Percentiles rank a stretch among this genome's conserved stretches.
Conservation (phyloP, 1,140 invertebrate species). For the Drosophila orena region DNA sequence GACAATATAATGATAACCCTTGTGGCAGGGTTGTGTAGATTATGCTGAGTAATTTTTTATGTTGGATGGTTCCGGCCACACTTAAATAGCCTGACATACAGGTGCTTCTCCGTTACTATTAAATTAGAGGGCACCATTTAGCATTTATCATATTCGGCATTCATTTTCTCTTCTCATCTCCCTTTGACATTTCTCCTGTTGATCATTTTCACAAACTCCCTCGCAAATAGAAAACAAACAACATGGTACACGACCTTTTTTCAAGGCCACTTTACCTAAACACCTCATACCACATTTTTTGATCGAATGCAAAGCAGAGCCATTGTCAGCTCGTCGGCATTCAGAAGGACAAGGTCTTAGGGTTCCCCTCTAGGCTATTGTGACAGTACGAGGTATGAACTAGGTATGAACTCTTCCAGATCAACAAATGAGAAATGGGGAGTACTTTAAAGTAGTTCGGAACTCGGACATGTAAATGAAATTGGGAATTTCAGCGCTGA, state of each 20-base stretch:
- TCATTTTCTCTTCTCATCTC: neutral
- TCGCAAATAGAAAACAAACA: neutral
- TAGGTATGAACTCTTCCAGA: constrained; percentile 52
- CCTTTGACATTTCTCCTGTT: constrained; percentile 12
- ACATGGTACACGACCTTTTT: constrained; percentile 9
- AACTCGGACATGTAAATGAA: constrained; percentile 25
- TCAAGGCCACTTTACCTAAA: constrained; percentile 43
- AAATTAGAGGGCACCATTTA: neutral
- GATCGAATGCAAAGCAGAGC: constrained; percentile 20
- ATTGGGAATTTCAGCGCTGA: constrained; percentile 19
- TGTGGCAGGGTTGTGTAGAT: constrained; percentile 49
- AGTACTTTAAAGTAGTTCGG: constrained; percentile 3
- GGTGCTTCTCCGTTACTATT: constrained; percentile 36
- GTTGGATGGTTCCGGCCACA: constrained; percentile 45
- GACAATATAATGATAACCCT: constrained; percentile 73
- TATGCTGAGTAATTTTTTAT: constrained; percentile 59
- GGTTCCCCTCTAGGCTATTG: constrained; percentile 45
- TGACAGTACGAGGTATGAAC: constrained; percentile 56
- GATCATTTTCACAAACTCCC: constrained; percentile 1
- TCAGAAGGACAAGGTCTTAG: constrained; percentile 33
- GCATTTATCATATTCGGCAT: neutral
- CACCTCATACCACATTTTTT: constrained; percentile 49
- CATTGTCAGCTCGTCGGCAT: constrained; percentile 28
- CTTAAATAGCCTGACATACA: constrained; percentile 62
- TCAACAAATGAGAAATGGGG: constrained; percentile 52